phyloP scores from a whole-genome alignment of 2,797 vertebrate species.

The Uromys caudimaculatus region DNA sequence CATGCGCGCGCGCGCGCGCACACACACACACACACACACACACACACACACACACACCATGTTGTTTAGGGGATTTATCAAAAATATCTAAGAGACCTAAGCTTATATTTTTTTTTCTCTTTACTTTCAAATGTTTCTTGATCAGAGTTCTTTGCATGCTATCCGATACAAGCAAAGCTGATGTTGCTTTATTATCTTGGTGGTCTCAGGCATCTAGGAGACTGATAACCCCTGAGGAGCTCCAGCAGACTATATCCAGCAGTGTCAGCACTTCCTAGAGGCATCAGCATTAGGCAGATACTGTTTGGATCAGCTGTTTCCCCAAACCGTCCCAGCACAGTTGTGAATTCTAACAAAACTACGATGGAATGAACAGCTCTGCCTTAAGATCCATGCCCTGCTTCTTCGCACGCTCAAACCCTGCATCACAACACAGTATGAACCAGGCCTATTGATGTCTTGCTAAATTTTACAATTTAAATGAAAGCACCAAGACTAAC shows the following conservation, averaged over 20 bases:
- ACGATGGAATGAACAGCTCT: neutral
- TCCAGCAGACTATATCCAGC: slow-evolving; percentile 48
- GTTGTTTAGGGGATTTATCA: neutral
- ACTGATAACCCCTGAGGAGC: slow-evolving; percentile 41
- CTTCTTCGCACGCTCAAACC: slow-evolving; percentile 7
- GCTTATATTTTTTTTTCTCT: neutral
- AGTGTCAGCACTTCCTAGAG: slow-evolving; percentile 41
- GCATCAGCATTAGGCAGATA: slow-evolving; percentile 41
- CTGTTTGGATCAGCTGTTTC: slow-evolving; percentile 12
- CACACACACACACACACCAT: neutral
- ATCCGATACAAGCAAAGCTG: slow-evolving; percentile 47
- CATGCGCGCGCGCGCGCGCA: too few species aligned
- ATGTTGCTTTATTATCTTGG: slow-evolving; percentile 58
- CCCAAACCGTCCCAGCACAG: neutral
- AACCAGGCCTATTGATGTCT: neutral
- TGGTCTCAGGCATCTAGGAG: slow-evolving; percentile 39
- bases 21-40: too few species aligned
- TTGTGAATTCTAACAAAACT: slow-evolving; percentile 44
- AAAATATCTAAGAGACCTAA: neutral
- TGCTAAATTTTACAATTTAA: slow-evolving; percentile 13
- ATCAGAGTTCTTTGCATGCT: slow-evolving; percentile 44
- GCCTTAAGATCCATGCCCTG: slow-evolving; percentile 20
- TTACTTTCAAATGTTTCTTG: slow-evolving; percentile 34
- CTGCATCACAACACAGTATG: neutral
- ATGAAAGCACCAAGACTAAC: neutral